Percentiles rank a stretch among this genome's conserved stretches.
Conservation (phyloP, 2,888 invertebrate species). For the Fragum whitleyi region DNA sequence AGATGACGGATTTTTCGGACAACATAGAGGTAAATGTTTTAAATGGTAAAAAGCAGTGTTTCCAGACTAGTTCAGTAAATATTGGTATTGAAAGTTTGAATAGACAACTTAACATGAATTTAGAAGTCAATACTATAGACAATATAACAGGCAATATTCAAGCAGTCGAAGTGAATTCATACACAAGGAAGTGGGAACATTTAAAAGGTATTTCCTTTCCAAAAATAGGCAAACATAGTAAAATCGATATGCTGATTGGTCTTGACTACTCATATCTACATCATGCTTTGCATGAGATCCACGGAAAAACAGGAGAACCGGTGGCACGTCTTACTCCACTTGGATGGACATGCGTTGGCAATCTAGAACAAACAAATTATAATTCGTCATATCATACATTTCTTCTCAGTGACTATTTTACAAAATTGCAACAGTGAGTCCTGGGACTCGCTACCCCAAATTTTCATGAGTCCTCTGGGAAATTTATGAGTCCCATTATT, state of each 20-base stretch:
- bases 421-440: no score
- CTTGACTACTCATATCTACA: constrained; percentile 44
- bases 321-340: constrained; percentile 48
- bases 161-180: constrained; percentile 39
- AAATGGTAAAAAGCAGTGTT: constrained; percentile 43
- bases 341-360: constrained; percentile 54
- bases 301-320: constrained; percentile 47
- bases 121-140: constrained; percentile 36
- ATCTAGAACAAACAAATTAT: neutral
- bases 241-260: constrained; percentile 46
- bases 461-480: no score
- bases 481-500: no score
- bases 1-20: no score
- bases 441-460: no score
- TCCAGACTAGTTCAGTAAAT: constrained; percentile 33
- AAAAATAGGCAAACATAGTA: constrained; percentile 1
- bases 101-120: neutral
- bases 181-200: constrained; percentile 18
- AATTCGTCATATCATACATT: neutral
- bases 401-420: no score
- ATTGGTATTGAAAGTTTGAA: constrained; percentile 27
- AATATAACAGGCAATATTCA: constrained; percentile 37
- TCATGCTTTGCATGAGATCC: constrained; percentile 36
- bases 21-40: constrained; percentile 42
- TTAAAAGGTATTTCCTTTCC: constrained; percentile 31